Evolutionary conservation across 2,113 vertebrate genomes (phyloP).

Genomic region (Cryptoleucopteryx plumbea): DNA sequence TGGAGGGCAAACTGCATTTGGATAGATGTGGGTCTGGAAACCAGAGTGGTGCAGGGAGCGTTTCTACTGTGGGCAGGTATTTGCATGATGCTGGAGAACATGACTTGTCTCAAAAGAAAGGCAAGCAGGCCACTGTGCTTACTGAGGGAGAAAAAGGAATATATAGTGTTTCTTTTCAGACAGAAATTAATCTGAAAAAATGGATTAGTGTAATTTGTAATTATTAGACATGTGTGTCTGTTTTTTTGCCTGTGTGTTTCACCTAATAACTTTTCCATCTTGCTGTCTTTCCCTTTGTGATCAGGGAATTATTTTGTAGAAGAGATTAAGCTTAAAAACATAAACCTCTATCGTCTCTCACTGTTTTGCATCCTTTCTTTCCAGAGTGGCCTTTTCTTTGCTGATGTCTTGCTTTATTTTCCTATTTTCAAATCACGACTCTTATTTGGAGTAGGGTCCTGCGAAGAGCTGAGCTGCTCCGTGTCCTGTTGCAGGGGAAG

Average conservation of each 20-base stretch:
- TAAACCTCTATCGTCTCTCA: background rate
- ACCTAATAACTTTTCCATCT: background rate
- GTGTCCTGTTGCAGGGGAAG: background rate
- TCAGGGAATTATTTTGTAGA: background rate
- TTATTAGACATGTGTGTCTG: background rate
- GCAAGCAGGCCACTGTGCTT: background rate
- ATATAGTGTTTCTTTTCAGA: background rate
- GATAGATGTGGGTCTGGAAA: background rate
- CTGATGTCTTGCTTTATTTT: background rate
- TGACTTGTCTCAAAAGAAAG: background rate
- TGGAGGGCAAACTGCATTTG: background rate
- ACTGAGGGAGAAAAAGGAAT: background rate
- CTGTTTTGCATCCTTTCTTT: background rate
- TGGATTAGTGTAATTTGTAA: background rate
- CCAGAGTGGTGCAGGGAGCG: fast-evolving
- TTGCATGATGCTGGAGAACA: fast-evolving
- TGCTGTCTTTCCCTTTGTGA: background rate
- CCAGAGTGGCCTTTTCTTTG: background rate
- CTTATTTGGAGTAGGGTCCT: background rate
- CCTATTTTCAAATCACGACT: background rate
- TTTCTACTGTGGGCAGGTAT: background rate
- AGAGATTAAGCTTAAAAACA: background rate
- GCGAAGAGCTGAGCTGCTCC: background rate
- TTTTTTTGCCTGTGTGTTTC: background rate
- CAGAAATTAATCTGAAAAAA: background rate